phyloP scores from a whole-genome alignment of 2,888 invertebrate genomes.

The Dicranocentrus wangi region DNA sequence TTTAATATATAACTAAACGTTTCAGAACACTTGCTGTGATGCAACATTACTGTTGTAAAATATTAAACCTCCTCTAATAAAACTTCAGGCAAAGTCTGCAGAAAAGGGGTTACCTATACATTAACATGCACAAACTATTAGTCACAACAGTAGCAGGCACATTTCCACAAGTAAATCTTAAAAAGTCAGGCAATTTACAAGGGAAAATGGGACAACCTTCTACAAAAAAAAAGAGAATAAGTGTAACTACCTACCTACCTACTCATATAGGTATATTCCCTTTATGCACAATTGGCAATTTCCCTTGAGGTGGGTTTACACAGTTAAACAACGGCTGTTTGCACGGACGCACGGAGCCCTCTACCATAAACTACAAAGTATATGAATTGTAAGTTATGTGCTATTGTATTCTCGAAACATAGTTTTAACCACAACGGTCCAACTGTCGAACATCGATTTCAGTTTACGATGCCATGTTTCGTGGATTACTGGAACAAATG shows the following conservation, averaged over 20 bases:
- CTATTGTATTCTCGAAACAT: too few species aligned
- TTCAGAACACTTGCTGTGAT: not conserved
- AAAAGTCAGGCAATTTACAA: conserved; percentile 8
- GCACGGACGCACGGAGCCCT: too few species aligned
- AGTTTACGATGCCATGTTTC: conserved; percentile 3
- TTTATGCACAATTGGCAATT: conserved; percentile 50
- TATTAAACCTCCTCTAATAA: too few species aligned
- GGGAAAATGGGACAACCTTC: conserved; percentile 32
- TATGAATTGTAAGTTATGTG: too few species aligned
- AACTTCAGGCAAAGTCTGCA: too few species aligned
- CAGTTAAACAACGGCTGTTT: not conserved
- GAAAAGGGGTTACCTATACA: too few species aligned
- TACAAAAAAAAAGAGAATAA: conserved; percentile 28
- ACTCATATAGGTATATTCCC: not conserved
- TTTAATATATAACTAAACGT: not conserved
- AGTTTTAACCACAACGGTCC: too few species aligned
- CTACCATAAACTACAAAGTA: too few species aligned
- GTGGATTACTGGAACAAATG: conserved; percentile 10
- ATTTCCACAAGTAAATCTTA: too few species aligned
- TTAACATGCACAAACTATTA: too few species aligned
- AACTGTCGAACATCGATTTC: conserved; percentile 2
- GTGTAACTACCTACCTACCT: not conserved
- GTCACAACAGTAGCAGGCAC: too few species aligned
- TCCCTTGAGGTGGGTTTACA: conserved; percentile 56
- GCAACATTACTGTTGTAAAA: too few species aligned